Base-by-base conservation (phyloP, 1,140 invertebrate species). In the Heliconius nattereri region DNA sequence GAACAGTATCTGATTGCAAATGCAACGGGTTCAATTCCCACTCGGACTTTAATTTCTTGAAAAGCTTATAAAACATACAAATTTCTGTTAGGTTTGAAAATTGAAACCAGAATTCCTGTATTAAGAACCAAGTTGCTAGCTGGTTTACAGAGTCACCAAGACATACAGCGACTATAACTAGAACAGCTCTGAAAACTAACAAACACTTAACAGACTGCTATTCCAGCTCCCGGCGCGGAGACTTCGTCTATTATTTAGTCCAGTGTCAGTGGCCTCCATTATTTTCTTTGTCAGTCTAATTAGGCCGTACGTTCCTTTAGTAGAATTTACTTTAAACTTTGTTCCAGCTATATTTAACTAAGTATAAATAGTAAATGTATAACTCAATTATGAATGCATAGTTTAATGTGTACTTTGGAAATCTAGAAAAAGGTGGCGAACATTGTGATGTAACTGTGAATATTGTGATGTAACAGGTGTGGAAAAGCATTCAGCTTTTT, bases 171-270 rank as follows among this genome's bases (percentile, higher is more conserved):
- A 66, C 23, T 76, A 76, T 76, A 76, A 76, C 54, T 19, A 60
- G 37, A 76, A 66, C 74, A 70, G 74, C 74, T 76, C 74, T 76
- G 57, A 66, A 52, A 77, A 71, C 75, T 77, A 77, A 70, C 66
- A 77, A 77, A 77, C 75, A 40, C 75, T 77, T 77, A 49, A 71
- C 75, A 77, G 71, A 71, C 66, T 77, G n/a, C 66, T 71, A 77
- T 77, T 77, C 45, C 60, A 32, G 29, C 54, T 71, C 45, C 74
- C 23, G 66, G 45, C 66, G 75, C 75, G 29, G 75, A 77, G 66
- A 71, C 75, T 77, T 77, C 75, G 60, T 77, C 75, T 52, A 77
- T 71, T 77, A 77, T 77, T 77, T 71, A 77, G 66, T 45, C 35
- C 37, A 20, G 75, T 49, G 29, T 66, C 74, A 37, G 66, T 70